A percentile compares a stretch with the other conserved stretches of the same genome.
phyloP scores from a whole-genome alignment of 2,888 invertebrate species.

The Himalopsyche anomala region DNA sequence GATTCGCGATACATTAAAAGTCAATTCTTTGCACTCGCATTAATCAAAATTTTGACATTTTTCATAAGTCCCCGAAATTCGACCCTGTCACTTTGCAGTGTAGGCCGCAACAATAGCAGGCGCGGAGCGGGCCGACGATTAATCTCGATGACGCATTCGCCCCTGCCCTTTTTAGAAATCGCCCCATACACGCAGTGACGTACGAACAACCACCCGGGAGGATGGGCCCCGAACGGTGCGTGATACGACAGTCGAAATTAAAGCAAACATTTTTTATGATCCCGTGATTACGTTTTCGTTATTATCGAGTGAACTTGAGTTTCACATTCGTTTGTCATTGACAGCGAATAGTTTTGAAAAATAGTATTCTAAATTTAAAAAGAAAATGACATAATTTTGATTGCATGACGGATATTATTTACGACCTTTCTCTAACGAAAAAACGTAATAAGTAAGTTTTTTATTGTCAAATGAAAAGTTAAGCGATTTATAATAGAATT shows the following conservation, averaged over 20 bases:
- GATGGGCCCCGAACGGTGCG: conserved; percentile 3
- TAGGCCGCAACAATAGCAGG: conserved; percentile 16
- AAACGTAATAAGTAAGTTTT: too few relatives aligned
- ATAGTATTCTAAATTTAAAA: not conserved
- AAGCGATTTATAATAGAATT: too few relatives aligned
- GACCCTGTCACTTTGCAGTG: conserved; percentile 37
- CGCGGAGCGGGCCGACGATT: conserved; percentile 26
- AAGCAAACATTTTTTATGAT: conserved; percentile 36
- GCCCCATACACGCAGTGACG: conserved; percentile 27
- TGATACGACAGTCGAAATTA: not conserved
- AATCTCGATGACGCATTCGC: conserved; percentile 42
- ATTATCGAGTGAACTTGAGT: conserved; percentile 10
- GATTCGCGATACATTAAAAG: conserved; percentile 8
- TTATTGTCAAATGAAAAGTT: too few relatives aligned
- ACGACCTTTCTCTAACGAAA: too few relatives aligned
- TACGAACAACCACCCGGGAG: not conserved
- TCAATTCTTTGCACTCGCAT: not conserved
- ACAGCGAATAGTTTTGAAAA: not conserved
- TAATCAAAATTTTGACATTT: conserved; percentile 42
- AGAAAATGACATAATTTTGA: too few relatives aligned
- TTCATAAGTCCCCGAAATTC: not conserved
- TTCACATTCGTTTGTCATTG: conserved; percentile 40
- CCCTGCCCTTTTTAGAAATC: conserved; percentile 24
- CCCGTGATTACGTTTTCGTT: conserved; percentile 1
- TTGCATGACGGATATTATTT: too few relatives aligned